Base-by-base conservation (phyloP, 1,140 invertebrate genomes). In the Drosophila nikananu region DNA sequence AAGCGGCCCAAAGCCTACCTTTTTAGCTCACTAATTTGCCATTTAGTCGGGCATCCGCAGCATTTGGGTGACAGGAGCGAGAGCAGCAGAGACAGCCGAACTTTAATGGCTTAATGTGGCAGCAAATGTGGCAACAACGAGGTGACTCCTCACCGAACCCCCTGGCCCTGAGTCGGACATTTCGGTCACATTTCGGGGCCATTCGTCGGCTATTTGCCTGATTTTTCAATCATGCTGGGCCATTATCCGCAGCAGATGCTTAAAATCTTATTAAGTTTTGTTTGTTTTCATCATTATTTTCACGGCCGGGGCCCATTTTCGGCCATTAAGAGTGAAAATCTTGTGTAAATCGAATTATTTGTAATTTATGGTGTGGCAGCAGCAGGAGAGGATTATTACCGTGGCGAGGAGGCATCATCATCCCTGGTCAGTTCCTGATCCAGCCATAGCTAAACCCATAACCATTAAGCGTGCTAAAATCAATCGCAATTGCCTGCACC, bases 281-380 rank as follows among this genome's bases (percentile, higher is more conserved):
- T 89, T 89, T 89, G 86, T 89, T 89, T 89, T 89, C 86, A 89
- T 89, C 86, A 89, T 89, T 89, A 86, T 86, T 82, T 89, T 90
- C 86, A 89, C 86, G 86, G 83, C 81, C 82, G 84, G 83, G 59
- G 86, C 77, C 77, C 86, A 89, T 89, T 89, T 89, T 89, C 86
- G 84, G 81, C 84, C 84, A 90, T 89, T 89, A 89, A 89, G 86
- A 90, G 86, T 86, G 86, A 90, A 90, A 90, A 90, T 91, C 86
- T 90, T 90, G 86, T 90, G 86, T 90, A 90, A 90, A 90, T 90
- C 86, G 86, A 90, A 90, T 90, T 90, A 90, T 90, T 90, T 90
- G 86, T 90, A 90, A 90, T 90, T 90, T 90, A 90, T 90, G 86
- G 86, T 90, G 81, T 90, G 86, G 86, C 86, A 90, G 84, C 67